Evolutionary conservation across 30 jellyfish, hydroid and myxozoan species (phyloP).

Genomic region (Aurelia sp.): DNA sequence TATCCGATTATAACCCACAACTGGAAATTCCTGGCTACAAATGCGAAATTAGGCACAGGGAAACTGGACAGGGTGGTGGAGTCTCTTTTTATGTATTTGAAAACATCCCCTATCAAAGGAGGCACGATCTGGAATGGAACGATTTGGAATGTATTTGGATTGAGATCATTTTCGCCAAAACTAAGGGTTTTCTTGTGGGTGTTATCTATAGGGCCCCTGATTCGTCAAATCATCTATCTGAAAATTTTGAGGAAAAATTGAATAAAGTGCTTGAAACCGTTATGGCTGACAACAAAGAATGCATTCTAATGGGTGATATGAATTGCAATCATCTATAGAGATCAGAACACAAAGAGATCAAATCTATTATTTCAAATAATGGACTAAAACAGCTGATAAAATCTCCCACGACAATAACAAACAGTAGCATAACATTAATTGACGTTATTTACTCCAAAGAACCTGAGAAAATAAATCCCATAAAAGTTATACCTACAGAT

Average conservation of each 20-base stretch:
- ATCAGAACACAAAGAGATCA: conserved; percentile 28
- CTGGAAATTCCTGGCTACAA: too few relatives aligned
- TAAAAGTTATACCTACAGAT: conserved; percentile 31
- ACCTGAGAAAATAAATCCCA: conserved; percentile 20
- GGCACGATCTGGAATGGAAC: too few relatives aligned
- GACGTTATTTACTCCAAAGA: conserved; percentile 13
- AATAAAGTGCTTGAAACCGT: conserved; percentile 22
- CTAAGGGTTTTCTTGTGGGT: conserved; percentile 40
- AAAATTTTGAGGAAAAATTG: conserved; percentile 35
- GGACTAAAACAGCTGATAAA: conserved; percentile 30
- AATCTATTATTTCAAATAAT: too few relatives aligned
- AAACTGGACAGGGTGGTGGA: conserved; percentile 41
- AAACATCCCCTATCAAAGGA: conserved; percentile 29
- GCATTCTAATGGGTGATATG: conserved; percentile 28
- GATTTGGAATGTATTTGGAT: conserved; percentile 25
- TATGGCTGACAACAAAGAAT: conserved; percentile 24
- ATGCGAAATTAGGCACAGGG: too few relatives aligned
- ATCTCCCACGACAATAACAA: conserved; percentile 34
- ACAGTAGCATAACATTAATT: conserved; percentile 11
- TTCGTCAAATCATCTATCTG: conserved; percentile 8
- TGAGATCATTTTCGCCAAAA: conserved; percentile 18
- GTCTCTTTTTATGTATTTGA: conserved; percentile 6
- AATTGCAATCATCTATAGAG: too few relatives aligned
- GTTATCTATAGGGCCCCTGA: conserved; percentile 29
- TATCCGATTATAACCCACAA: too few relatives aligned